phyloP scores from a whole-genome alignment of 2,888 invertebrate genomes.

The Temnothorax unifasciatus region DNA sequence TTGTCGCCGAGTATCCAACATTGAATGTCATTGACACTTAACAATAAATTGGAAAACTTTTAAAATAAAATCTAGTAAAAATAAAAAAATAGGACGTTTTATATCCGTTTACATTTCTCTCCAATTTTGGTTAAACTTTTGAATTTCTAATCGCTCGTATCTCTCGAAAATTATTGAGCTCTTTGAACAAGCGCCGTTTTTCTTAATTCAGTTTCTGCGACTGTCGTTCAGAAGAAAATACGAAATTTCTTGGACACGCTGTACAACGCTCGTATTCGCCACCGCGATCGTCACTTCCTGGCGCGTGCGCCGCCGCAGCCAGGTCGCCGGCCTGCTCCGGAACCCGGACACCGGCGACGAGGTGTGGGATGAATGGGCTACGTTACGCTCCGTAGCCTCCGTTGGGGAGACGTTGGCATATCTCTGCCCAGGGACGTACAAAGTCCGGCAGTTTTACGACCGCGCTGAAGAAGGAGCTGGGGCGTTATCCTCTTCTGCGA shows the following conservation, averaged over 20 bases:
- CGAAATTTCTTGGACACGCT: conserved; percentile 28
- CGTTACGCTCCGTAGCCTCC: conserved; percentile 75
- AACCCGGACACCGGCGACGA: conserved; percentile 73
- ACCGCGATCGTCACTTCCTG: conserved; percentile 68
- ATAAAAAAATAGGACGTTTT: not conserved
- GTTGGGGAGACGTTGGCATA: conserved; percentile 61
- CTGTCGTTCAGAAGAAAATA: conserved; percentile 8
- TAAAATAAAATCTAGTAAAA: not conserved
- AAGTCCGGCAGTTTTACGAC: conserved; percentile 44
- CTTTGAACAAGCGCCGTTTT: not conserved
- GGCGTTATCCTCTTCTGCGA: conserved; percentile 10
- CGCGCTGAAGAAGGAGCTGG: not conserved
- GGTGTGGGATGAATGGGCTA: conserved; percentile 77
- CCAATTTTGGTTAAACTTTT: not conserved
- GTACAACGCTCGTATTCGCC: conserved; percentile 35
- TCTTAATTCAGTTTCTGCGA: not conserved
- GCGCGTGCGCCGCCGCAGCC: conserved; percentile 72
- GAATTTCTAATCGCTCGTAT: not conserved
- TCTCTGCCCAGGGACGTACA: conserved; percentile 61
- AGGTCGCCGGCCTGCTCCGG: conserved; percentile 70
- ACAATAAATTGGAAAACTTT: not conserved
- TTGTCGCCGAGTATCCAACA: not conserved
- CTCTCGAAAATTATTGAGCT: not conserved
- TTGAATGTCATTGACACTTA: not conserved
- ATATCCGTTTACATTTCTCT: not conserved